Percentiles rank a stretch among this genome's conserved stretches.
Evolutionary conservation across 2,797 vertebrate species (phyloP).

Genomic region (Molossus alvarezi): DNA sequence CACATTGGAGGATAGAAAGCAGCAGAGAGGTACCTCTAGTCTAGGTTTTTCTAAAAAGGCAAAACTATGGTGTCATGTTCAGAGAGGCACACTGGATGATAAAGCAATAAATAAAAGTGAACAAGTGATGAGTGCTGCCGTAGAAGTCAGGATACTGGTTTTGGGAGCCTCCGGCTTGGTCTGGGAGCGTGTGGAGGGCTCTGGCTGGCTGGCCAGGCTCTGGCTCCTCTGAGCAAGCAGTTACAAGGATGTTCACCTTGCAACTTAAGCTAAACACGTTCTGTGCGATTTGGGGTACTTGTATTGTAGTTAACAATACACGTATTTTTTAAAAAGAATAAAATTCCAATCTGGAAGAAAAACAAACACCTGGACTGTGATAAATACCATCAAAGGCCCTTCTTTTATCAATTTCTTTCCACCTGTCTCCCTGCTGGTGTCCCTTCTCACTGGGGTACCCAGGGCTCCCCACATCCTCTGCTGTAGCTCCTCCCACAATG

Average conservation of each 20-base stretch:
- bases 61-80: background rate
- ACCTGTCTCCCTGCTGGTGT: background rate
- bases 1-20: background rate
- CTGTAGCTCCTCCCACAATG: background rate
- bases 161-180: too few relatives aligned
- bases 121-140: accelerated
- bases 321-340: background rate
- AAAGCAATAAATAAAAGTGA: background rate
- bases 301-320: background rate
- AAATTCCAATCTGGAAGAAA: background rate
- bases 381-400: background rate
- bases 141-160: background rate
- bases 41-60: background rate
- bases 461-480: background rate
- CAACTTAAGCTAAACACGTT: background rate
- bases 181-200: background rate
- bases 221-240: background rate
- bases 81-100: too few relatives aligned
- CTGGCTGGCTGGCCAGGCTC: too few relatives aligned
- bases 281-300: background rate
- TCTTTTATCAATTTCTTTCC: too few relatives aligned
- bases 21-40: background rate
- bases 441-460: accelerated
- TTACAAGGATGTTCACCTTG: background rate
- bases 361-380: background rate